Evolutionary conservation across 2,888 invertebrate genomes (phyloP), one percentile per base, ranked within the genome.

Genomic region (Aphidoletes aphidimyza): DNA sequence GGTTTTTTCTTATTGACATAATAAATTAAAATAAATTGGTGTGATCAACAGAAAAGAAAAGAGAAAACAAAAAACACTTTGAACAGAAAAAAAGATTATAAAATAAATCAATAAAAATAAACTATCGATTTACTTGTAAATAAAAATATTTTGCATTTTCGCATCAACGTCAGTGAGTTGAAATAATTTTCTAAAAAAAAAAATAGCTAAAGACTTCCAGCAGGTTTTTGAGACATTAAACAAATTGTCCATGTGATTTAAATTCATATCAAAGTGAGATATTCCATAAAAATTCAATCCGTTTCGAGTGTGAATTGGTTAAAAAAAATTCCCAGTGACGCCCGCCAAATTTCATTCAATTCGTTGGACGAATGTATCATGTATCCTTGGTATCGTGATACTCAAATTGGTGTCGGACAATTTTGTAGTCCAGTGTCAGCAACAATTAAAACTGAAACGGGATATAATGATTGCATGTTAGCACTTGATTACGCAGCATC

Each of bases 401-500:
- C 86, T 84, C 86, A 86, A 86, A 85, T 86, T 84, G 86, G 86
- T 86, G 91, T 93, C 87, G 90, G 91, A 85, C 91, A 91, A 87
- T 91, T 92, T 87, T 92, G 92, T 88, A 92, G 92, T 85, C 91
- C 91, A 84, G 91, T 91, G 90, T 90, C 91, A 86, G 91, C 93
- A 85, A 92, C 93, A 54, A 93, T 93, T 89, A 93, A 93, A 90
- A 93, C 93, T 84, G 93, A 93, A 89, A 92, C 92, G 88, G 92
- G 92, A 88, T 93, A 93, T 90, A 93, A 93, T 88, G 93, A 93
- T 90, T 94, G 94, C 89, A 93, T 93, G 93, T 89, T 93, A 87
- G 93, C 93, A 83, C 91, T 94, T 86, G 94, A 94, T 89, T 94
- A 93, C 88, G 92, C 92, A 85, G 91, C 92, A 39, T 69, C 69